phyloP scores from a whole-genome alignment of 2,888 invertebrate species.

The Lasioglossum figueresi region DNA sequence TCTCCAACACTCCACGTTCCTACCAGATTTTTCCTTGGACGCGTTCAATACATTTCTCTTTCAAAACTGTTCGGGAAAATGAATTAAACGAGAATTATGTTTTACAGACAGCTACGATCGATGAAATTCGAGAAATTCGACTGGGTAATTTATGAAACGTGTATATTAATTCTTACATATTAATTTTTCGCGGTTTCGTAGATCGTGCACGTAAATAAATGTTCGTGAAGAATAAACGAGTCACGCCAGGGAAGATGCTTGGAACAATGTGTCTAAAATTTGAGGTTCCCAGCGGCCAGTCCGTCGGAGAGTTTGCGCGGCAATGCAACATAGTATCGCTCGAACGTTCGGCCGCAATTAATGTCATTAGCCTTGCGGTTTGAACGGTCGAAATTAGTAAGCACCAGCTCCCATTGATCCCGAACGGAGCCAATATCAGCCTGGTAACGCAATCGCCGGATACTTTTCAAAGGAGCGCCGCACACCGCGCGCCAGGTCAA shows the following conservation, averaged over 20 bases:
- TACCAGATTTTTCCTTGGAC: not conserved
- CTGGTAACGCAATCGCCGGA: not conserved
- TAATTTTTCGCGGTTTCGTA: no score
- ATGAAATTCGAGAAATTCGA: no score
- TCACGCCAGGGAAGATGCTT: not conserved
- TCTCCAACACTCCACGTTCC: not conserved
- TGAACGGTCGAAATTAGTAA: slow-evolving; percentile 33
- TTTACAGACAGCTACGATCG: no score
- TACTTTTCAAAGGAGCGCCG: slow-evolving; percentile 6
- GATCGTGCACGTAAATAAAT: not conserved
- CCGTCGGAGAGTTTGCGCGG: not conserved
- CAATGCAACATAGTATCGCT: not conserved
- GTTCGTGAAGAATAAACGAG: not conserved
- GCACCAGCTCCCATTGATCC: not conserved
- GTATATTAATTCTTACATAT: no score
- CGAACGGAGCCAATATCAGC: slow-evolving; percentile 13
- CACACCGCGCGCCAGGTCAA: slow-evolving; percentile 29
- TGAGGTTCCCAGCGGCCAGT: not conserved
- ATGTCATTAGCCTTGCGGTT: slow-evolving; percentile 33
- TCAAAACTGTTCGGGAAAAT: not conserved
- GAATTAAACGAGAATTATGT: no score
- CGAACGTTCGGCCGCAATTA: slow-evolving; percentile 30
- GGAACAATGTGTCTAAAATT: not conserved
- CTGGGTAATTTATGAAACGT: no score
- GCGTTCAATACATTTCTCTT: not conserved